Percentiles rank a stretch among this genome's conserved stretches.
Conservation (phyloP, 64 coral and sea anemone species). For the Cladopsammia gracilis region DNA sequence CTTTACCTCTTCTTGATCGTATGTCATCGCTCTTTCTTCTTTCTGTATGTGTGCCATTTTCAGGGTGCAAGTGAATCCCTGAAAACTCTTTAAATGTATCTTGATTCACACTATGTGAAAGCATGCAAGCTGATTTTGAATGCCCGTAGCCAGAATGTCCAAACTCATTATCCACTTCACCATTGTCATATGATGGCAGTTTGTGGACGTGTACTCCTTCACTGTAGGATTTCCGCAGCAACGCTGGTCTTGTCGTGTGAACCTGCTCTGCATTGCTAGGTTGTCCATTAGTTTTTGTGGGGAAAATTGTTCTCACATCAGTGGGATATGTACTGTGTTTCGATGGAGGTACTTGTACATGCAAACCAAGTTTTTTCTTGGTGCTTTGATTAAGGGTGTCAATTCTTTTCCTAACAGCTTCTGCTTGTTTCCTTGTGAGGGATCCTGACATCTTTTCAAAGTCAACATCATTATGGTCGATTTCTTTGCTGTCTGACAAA, state of each 20-base stretch:
- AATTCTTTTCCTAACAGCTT: constrained; percentile 90
- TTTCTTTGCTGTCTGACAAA: constrained; percentile 98
- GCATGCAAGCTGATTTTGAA: constrained; percentile 13
- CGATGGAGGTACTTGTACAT: constrained; percentile 26
- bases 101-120: constrained; percentile 6
- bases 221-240: constrained; percentile 68
- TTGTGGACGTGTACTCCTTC: constrained; percentile 72
- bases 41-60: background rate
- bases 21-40: constrained; percentile 89
- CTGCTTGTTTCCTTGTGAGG: constrained; percentile 94
- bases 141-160: background rate
- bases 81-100: background rate
- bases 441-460: constrained; percentile 93
- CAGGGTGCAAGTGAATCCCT: background rate
- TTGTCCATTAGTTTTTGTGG: constrained; percentile 85
- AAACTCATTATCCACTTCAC: constrained; percentile 10
- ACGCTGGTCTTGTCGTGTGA: background rate
- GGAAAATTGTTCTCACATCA: constrained; percentile 97
- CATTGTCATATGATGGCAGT: background rate
- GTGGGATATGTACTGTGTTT: constrained; percentile 11
- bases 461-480: constrained; percentile 85
- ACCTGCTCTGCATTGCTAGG: constrained; percentile 70
- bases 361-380: constrained; percentile 73
- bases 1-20: constrained; percentile 62
- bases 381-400: constrained; percentile 90